A percentile compares a stretch with the other conserved stretches of the same genome.
These are phyloP conservation scores for Knipowitschia caucasica DNA, from an alignment of 2,797 vertebrate species.

Conservation along the genomic window DNA sequence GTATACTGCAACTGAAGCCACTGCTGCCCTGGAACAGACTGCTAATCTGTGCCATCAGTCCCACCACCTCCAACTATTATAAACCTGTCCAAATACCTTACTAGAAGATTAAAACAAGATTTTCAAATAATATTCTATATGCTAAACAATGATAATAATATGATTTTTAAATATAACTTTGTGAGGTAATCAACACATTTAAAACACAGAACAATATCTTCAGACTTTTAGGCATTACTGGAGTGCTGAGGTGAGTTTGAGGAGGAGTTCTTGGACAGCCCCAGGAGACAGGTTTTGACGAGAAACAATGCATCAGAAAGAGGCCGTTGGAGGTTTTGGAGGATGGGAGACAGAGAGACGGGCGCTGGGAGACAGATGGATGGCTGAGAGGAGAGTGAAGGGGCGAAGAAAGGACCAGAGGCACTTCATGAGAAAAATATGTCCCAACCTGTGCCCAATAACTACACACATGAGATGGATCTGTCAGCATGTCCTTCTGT, in stretches of 20 bases:
- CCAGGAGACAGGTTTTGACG: constrained; percentile 55
- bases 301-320: constrained; percentile 58
- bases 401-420: constrained; percentile 17
- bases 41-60: no score
- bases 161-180: no score
- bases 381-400: constrained; percentile 15
- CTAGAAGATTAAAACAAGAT: no score
- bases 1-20: no score
- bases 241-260: constrained; percentile 40
- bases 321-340: constrained; percentile 48
- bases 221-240: constrained; percentile 21
- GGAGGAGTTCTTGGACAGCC: constrained; percentile 39
- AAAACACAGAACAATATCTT: no score
- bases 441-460: constrained; percentile 17
- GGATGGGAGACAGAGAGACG: constrained; percentile 38
- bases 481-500: background rate
- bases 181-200: no score
- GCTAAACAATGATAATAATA: no score
- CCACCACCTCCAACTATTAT: no score
- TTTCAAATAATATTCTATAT: no score
- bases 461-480: background rate
- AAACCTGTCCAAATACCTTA: no score
- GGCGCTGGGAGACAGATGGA: constrained; percentile 26
- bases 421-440: constrained; percentile 29
- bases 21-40: no score